Evolutionary conservation across 2,888 invertebrate species (phyloP), one percentile per base, ranked within the genome.

Genomic region (Matsumyia berberina): DNA sequence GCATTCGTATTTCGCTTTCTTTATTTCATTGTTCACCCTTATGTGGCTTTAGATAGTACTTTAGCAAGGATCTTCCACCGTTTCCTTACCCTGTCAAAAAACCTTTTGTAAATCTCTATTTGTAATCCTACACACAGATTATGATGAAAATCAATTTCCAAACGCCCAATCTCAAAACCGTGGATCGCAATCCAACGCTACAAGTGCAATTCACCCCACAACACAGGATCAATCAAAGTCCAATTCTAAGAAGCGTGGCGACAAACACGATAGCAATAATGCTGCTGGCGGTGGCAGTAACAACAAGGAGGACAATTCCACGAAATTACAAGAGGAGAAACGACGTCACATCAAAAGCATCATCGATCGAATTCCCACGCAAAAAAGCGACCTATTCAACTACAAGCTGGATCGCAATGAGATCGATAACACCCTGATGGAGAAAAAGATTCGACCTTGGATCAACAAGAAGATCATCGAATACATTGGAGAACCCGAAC

Each of bases 401-500:
- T 99, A 97, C 92, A 95, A 96, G 88, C 94, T 99, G 66, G 98
- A 99, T 92, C 98, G 97, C 96, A 94, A 94, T 80, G 95, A 96
- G 93, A 94, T 95, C 93, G 95, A 95, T 90, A 93, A 93, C 91
- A 92, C 93, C 85, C 92, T 96, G 88, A 98, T 99, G 97, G 98
- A 99, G 91, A 96, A 96, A 91, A 95, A 99, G 91, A 98, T 99
- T 91, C 95, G 98, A 86, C 99, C 99, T 53, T 99, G 99, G 99
- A 98, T 99, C 88, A 98, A 98, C 93, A 99, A 99, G 93, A 99
- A 99, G 93, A 99, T 99, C 76, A 96, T 98, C 87, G 99, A 99
- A 93, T 99, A 99, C 92, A 99, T 99, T 90, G 99, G 99, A 39
- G 99, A 99, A 92, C 99, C 99, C 15, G 99, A 99, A 92, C 97